A percentile compares a stretch with the other conserved stretches of the same genome.
These are phyloP conservation scores for Drosophila takahashii DNA, from an alignment of 1,140 invertebrate species.

Conservation along the genomic window DNA sequence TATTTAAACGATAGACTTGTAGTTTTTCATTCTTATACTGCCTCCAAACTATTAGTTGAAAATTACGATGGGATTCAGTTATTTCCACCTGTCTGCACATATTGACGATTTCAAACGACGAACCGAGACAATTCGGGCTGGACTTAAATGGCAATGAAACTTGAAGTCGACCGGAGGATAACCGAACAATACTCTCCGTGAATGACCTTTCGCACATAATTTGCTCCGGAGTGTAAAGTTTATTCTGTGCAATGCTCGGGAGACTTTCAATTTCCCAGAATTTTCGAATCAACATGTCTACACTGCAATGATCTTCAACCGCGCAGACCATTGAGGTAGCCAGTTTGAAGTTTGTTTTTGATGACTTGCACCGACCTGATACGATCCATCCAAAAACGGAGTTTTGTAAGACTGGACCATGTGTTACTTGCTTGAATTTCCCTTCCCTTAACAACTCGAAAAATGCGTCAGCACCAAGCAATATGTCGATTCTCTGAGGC, in stretches of 20 bases:
- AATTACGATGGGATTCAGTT: too few relatives aligned
- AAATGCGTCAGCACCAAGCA: not conserved
- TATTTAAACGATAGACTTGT: too few relatives aligned
- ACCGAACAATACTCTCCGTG: not conserved
- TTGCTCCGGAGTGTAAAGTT: too few relatives aligned
- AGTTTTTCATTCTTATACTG: too few relatives aligned
- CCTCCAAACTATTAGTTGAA: too few relatives aligned
- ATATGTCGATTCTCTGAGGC: too few relatives aligned
- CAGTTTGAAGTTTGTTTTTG: too few relatives aligned
- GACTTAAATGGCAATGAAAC: not conserved
- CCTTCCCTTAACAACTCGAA: not conserved
- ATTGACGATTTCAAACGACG: not conserved
- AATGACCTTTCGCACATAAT: not conserved
- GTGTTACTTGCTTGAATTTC: too few relatives aligned
- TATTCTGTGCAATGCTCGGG: too few relatives aligned
- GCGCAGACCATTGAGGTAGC: not conserved
- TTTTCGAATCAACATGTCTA: not conserved
- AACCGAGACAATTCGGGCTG: not conserved
- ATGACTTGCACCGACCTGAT: not conserved
- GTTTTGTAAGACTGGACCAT: not conserved
- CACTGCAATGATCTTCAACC: not conserved
- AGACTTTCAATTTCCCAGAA: not conserved
- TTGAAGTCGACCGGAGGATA: not conserved
- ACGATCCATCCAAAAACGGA: not conserved
- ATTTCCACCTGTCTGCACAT: too few relatives aligned